Conservation (phyloP, 2,113 vertebrate species). For the Ctenodactylus gundi region DNA sequence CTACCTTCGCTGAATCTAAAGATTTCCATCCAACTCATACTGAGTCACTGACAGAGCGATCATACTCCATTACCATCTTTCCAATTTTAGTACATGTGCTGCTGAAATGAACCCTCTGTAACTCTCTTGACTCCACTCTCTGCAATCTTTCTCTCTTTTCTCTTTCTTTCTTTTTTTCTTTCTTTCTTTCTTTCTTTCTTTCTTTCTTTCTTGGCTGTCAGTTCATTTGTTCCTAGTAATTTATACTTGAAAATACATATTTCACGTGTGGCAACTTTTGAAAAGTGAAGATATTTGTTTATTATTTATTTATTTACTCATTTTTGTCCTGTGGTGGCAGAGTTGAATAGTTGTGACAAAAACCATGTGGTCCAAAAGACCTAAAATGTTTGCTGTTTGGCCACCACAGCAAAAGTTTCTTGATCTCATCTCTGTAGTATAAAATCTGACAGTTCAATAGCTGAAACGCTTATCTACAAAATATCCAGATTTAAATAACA, state of each 20-base stretch:
- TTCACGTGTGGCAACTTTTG: not conserved
- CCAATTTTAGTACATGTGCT: no score
- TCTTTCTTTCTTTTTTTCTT: no score
- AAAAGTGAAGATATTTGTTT: no score
- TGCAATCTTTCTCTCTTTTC: not conserved
- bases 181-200: not conserved
- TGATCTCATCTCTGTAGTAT: not conserved
- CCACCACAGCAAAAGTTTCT: not conserved
- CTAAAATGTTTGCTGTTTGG: not conserved
- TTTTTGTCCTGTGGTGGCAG: not conserved
- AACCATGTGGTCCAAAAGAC: not conserved
- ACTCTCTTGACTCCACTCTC: not conserved
- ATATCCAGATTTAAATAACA: not conserved
- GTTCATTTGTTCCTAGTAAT: not conserved
- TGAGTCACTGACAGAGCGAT: no score
- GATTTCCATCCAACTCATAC: no score
- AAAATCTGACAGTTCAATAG: not conserved
- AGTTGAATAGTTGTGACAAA: not conserved
- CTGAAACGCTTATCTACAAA: not conserved
- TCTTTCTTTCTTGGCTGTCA: not conserved
- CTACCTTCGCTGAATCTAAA: no score
- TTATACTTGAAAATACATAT: not conserved
- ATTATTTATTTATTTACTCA: not conserved
- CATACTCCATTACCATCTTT: no score
- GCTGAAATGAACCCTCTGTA: no score